phyloP scores from a whole-genome alignment of 2,113 vertebrate species.

The Halichoeres trimaculatus region DNA sequence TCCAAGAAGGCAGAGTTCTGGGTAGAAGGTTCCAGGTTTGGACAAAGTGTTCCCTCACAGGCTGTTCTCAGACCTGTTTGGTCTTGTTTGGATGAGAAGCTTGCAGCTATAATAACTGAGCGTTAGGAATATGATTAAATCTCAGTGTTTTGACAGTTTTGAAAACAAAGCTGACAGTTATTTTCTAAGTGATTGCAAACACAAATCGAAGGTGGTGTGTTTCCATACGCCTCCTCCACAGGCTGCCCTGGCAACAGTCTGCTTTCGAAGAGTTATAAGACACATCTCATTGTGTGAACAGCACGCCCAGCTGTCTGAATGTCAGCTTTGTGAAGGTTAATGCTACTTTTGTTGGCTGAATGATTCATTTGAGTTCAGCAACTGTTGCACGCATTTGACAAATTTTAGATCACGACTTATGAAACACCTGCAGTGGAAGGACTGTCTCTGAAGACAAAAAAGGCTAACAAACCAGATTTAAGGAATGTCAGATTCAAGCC shows the following conservation, averaged over 20 bases:
- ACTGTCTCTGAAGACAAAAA: neutral
- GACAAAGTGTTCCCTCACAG: neutral
- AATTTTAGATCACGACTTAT: slow-evolving; percentile 7
- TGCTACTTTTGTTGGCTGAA: slow-evolving; percentile 10
- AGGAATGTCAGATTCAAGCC: slow-evolving; percentile 3
- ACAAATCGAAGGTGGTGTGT: slow-evolving; percentile 12
- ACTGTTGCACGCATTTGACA: neutral
- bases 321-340: slow-evolving; percentile 43
- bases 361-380: slow-evolving; percentile 1
- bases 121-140: neutral
- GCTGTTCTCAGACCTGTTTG: neutral
- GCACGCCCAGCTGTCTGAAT: slow-evolving; percentile 50
- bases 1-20: neutral
- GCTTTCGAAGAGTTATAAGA: slow-evolving; percentile 33
- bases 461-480: neutral
- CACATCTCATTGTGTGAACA: slow-evolving; percentile 28
- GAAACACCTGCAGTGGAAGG: slow-evolving; percentile 2
- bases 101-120: neutral
- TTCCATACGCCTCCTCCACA: slow-evolving; percentile 2
- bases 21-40: neutral
- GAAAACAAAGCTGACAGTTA: neutral
- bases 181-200: slow-evolving; percentile 1
- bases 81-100: slow-evolving; percentile 1
- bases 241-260: slow-evolving; percentile 21
- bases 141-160: neutral